Percentiles rank a stretch among this genome's conserved stretches.
Conservation (phyloP, 2,888 invertebrate species). For the Pristionchus fissidentatus region DNA sequence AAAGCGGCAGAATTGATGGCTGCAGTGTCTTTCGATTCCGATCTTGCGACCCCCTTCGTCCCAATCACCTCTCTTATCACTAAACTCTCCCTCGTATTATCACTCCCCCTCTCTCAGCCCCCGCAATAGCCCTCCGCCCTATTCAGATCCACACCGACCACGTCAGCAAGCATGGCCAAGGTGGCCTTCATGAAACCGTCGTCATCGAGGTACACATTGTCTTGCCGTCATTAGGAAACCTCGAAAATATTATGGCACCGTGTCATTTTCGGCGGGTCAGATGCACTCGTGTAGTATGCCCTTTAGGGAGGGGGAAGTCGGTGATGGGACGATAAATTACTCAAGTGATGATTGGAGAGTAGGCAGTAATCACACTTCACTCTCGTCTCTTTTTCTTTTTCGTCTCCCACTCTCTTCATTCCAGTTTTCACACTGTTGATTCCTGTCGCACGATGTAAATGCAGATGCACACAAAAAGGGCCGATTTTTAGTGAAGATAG, state of each 20-base stretch:
- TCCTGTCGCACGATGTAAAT: too few relatives aligned
- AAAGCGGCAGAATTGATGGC: constrained; percentile 49
- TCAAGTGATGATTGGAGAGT: constrained; percentile 1
- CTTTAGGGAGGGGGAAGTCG: not conserved
- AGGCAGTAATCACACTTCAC: not conserved
- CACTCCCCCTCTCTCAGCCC: not conserved
- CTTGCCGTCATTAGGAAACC: not conserved
- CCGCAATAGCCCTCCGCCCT: not conserved
- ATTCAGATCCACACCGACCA: constrained; percentile 12
- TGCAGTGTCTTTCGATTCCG: constrained; percentile 7
- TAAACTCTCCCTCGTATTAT: not conserved
- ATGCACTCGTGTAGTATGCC: not conserved
- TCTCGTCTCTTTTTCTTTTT: not conserved
- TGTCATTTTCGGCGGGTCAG: not conserved
- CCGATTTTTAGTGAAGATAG: not conserved
- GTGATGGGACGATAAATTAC: constrained; percentile 14
- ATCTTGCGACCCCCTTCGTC: not conserved
- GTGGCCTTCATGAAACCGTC: constrained; percentile 41
- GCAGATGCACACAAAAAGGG: too few relatives aligned
- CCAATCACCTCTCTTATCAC: not conserved
- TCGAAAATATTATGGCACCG: too few relatives aligned
- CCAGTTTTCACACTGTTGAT: too few relatives aligned
- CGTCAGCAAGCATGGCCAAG: constrained; percentile 40
- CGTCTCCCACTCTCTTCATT: not conserved
- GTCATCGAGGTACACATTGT: constrained; percentile 3